Base-by-base conservation (phyloP, 1,140 invertebrate species). In the Ectropis grisescens region DNA sequence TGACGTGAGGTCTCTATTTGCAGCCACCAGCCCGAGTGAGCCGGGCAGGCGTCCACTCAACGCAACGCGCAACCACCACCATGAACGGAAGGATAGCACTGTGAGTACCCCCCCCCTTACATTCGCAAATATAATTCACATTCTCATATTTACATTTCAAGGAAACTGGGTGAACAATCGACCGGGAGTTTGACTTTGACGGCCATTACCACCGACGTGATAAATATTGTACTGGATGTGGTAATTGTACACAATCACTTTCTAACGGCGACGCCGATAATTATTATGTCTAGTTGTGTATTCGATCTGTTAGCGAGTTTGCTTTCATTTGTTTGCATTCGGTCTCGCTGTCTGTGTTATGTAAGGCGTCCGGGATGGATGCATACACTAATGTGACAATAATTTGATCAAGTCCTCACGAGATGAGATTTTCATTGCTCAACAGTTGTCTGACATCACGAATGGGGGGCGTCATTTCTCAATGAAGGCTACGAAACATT, bases 401-500 rank as follows among this genome's bases (percentile, higher is more conserved):
- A 64, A 70, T 66, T 47, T 51, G 58, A 71, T 75, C 57, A 61
- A 60, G 64, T 75, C n/a, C 71, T 71, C 60, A 68, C 48, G 71
- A 79, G 74, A 75, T 74, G 67, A 64, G 57, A 60, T 69, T 67
- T 65, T 58, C 53, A 58, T 69, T 76, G 58, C 65, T 65, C 57
- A 71, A 75, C 67, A 65, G 61, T 49, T 40, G 43, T 52, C 66
- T 67, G 64, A 61, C 67, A 72, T 67, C 71, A 74, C 70, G 69
- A 79, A 75, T 72, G 70, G 64, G 74, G 74, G 67, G 70, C 59
- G 42, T 54, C 57, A 57, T 79, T 71, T 75, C 70, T 71, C 74
- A 75, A 79, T 67, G 64, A 67, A 68, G 60, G 61, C 72, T 68
- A 55, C 61, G 70, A 72, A 78, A 78, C 60, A 52, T 67, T 64